Base-by-base conservation (phyloP, 53 echinoderm and acorn worm genomes). In the Antedon mediterranea region DNA sequence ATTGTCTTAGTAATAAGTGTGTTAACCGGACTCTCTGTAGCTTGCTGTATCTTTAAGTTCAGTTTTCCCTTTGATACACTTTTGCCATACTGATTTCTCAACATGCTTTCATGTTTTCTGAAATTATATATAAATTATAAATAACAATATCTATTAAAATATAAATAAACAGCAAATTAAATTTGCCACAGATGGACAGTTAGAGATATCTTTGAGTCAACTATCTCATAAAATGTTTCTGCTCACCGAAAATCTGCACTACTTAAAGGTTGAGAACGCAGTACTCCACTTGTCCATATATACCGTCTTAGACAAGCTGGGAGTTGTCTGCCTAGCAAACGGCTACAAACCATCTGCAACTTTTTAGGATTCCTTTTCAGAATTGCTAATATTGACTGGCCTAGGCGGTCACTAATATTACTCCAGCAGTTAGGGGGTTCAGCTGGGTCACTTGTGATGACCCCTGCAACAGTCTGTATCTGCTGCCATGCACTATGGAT, bases 21-120 rank as follows among this genome's bases (percentile, higher is more conserved):
- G 71, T 86, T 79, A 3, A 91, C 88, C 3, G 91, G 88, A 14
- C 84, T 88, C 74, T 83, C 83, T 31, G 91, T 88, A 23, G 86
- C 86, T 29, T 76, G 78, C 29, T 78, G 78, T 27, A 88, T 81
- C 84, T 85, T 85, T 78, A 91, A 33, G 71, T 91, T 85, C 6
- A 88, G 76, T 77, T 91, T 91, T 72, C 91, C 91, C 78, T 84
- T 88, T 77, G 88, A 83, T 33, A 91, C 91, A 26, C 78, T 81
- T 73, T 86, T 88, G 70, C 88, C 91, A 83, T 88, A 91, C 32
- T 71, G 86, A 43, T 91, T 85, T 43, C 91, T 78, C 30, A 88
- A 74, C 20, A 78, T 75, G 72, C 80, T 87, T 73, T 91, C 91
- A 28, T 83, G 75, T 28, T 73, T 81, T 43, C 91, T 90, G 81